These are phyloP conservation scores for Sternarchorhynchus goeldii DNA, from an alignment of 2,797 vertebrate species.

Conservation along the genomic window DNA sequence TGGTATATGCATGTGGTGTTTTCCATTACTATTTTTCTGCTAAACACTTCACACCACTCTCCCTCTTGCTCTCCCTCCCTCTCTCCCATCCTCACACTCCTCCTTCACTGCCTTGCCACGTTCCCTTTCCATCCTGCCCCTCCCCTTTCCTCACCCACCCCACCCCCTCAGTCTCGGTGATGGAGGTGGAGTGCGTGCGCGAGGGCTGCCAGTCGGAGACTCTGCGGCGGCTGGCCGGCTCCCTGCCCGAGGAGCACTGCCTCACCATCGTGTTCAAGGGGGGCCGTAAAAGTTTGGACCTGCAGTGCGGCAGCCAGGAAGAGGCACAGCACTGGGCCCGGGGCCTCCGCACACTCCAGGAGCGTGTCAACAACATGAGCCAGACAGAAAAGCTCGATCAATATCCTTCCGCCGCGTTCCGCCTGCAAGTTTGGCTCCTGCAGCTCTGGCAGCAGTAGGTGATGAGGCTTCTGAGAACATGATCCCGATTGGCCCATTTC, in stretches of 20 bases:
- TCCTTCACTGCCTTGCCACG: no score
- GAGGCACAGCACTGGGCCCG: slow-evolving; percentile 86
- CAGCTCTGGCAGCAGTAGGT: not conserved
- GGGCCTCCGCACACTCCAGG: slow-evolving; percentile 85
- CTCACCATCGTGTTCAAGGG: slow-evolving; percentile 88
- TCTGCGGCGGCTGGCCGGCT: slow-evolving; percentile 70
- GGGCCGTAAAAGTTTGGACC: slow-evolving; percentile 87
- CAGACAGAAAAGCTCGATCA: slow-evolving; percentile 91
- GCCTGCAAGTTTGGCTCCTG: not conserved
- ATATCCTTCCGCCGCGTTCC: slow-evolving; percentile 81
- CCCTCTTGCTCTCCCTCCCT: not conserved
- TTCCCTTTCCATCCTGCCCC: no score
- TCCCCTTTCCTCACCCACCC: no score
- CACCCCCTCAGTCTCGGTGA: slow-evolving; percentile 66
- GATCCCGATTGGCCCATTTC: not conserved
- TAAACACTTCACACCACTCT: not conserved
- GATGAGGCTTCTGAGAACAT: not conserved
- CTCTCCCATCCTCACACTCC: no score
- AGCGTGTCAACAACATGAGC: slow-evolving; percentile 86
- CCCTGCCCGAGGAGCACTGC: slow-evolving; percentile 78
- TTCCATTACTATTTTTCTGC: not conserved
- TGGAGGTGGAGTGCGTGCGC: slow-evolving; percentile 76
- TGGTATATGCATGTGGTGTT: not conserved
- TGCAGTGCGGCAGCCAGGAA: slow-evolving; percentile 79
- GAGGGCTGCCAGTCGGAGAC: slow-evolving; percentile 83